Percentiles rank a stretch among this genome's conserved stretches.
Evolutionary conservation across 2,113 vertebrate species (phyloP).

Genomic region (Carettochelys insculpta): DNA sequence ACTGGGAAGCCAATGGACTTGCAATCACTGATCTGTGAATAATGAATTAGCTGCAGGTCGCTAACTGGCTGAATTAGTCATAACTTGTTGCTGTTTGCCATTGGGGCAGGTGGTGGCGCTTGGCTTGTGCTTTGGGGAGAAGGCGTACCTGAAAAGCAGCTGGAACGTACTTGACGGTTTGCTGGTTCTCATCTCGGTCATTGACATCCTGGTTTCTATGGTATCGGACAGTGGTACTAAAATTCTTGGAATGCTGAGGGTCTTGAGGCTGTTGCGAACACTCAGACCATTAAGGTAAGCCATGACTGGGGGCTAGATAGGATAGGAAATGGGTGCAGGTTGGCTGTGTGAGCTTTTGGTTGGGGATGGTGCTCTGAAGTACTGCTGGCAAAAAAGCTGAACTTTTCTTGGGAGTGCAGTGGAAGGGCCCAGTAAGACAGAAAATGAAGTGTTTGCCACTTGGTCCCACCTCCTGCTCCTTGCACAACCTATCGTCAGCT

Average conservation of each 20-base stretch:
- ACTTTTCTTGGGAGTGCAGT: not conserved
- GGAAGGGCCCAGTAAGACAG: not conserved
- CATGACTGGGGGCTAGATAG: not conserved
- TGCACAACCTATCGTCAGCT: fast-evolving
- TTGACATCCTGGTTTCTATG: constrained; percentile 95
- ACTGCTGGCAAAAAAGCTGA: not conserved
- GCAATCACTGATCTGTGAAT: constrained; percentile 47
- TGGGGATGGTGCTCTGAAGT: not conserved
- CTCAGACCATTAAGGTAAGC: constrained; percentile 91
- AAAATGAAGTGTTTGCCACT: fast-evolving
- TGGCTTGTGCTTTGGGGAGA: constrained; percentile 92
- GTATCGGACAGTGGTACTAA: constrained; percentile 94
- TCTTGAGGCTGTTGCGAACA: constrained; percentile 91
- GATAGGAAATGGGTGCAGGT: fast-evolving
- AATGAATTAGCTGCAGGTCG: not conserved
- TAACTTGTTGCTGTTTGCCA: constrained; percentile 59
- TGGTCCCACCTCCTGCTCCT: fast-evolving
- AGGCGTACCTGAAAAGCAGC: constrained; percentile 94
- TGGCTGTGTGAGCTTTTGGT: not conserved
- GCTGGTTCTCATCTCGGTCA: constrained; percentile 94
- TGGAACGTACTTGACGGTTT: constrained; percentile 97
- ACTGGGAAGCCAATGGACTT: constrained; percentile 40
- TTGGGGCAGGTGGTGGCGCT: constrained; percentile 89
- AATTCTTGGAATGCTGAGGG: constrained; percentile 95
- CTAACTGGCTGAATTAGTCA: not conserved